Evolutionary conservation across 2,113 vertebrate species (phyloP), one percentile per base, ranked within the genome.

Genomic region (Oxygymnocypris stewartii): DNA sequence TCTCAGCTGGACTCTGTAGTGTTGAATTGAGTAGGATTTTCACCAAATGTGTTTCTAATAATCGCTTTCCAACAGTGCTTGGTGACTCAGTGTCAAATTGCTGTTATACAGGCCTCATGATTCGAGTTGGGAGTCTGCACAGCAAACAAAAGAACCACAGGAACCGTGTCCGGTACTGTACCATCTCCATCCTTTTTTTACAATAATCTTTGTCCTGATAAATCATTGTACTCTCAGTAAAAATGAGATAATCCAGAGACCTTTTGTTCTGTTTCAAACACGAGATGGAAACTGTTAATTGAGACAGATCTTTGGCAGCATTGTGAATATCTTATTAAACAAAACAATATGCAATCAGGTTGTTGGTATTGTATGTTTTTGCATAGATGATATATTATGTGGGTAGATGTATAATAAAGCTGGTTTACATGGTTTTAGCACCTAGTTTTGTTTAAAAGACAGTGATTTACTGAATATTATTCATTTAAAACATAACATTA

Each of bases 1-100:
- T 49, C 40, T 65, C 57, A 47, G 59, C 40, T 67, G 40, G 79
- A 67, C 40, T 81, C 54, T 61, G 9, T 79, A n/a, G 54, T 59
- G 40, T 47, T 81, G 79, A 65, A 81, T 20, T 12, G 40, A 65
- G n/a, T 44, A 59, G 35, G 57, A 82, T 65, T 42, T 82, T 65
- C 59, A 82, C 59, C 23, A 47, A 67, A 82, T 82, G 67, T 47
- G 59, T 9, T 42, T 61, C 20, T 80, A 61, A 25, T 61, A 80
- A 80, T 80, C 11, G 12, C 11, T 9, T 42, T 81, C 37, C 11
- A 40, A 63, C 14, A 25, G 31, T 28, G 37, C 59, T 47, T 28
- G 40, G 59, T 82, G 79, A 28, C 79, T 0, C 40, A 47, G 0
- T 47, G 79, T 67, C 40, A 16, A 16, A 31, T 47, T 61, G 79